Evolutionary conservation across 1,140 invertebrate genomes (phyloP).

Genomic region (Chymomyza costata): DNA sequence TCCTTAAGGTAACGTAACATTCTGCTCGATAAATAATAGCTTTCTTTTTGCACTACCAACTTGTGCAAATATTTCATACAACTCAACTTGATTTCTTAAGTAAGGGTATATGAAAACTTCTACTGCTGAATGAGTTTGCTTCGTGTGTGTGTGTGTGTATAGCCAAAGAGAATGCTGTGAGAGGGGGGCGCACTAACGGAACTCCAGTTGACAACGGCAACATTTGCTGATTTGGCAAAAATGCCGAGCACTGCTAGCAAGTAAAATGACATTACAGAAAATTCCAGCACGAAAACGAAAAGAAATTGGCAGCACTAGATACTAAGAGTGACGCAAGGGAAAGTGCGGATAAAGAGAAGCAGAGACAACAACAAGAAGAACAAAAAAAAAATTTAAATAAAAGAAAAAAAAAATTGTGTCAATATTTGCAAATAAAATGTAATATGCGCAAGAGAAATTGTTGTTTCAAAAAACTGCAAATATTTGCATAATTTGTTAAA

Average conservation of each 20-base stretch:
- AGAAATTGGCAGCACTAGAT: slow-evolving; percentile 60
- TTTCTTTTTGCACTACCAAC: no score
- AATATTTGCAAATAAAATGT: slow-evolving; percentile 46
- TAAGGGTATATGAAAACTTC: no score
- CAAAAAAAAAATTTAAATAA: slow-evolving; percentile 67
- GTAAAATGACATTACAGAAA: slow-evolving; percentile 43
- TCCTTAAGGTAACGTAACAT: no score
- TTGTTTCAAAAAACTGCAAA: slow-evolving; percentile 62
- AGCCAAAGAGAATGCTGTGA: no score
- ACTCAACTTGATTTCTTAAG: no score
- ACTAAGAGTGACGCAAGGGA: no score
- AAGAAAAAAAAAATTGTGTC: slow-evolving; percentile 66
- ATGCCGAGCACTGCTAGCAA: slow-evolving; percentile 27
- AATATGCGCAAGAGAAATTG: slow-evolving; percentile 43
- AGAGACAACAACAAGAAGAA: no score
- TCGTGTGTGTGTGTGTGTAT: no score
- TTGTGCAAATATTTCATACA: no score
- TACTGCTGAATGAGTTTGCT: no score
- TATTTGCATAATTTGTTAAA: slow-evolving; percentile 65
- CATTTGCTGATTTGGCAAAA: slow-evolving; percentile 69
- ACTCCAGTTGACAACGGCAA: slow-evolving; percentile 62
- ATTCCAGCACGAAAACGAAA: slow-evolving; percentile 51
- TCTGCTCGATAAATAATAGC: no score
- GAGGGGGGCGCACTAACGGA: slow-evolving; percentile 25
- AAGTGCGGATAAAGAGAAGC: no score